Conservation (phyloP, 2,888 invertebrate genomes). For the Balanococcus diminutus region DNA sequence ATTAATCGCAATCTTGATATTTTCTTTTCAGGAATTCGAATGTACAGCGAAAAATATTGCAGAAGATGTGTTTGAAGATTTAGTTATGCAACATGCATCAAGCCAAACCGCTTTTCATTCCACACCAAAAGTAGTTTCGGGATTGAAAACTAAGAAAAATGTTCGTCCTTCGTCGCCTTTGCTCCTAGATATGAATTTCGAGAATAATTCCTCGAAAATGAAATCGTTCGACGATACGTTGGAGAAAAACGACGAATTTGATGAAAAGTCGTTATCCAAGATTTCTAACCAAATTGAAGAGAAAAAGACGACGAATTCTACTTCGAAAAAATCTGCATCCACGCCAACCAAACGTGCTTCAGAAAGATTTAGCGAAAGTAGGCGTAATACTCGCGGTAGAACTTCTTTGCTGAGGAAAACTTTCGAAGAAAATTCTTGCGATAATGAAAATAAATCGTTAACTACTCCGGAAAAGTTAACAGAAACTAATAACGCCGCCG, state of each 20-base stretch:
- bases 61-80: neutral
- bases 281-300: neutral
- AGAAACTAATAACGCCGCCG: neutral
- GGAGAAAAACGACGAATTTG: neutral
- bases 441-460: neutral
- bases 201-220: neutral
- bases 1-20: neutral
- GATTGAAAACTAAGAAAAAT: neutral
- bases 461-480: conserved; percentile 40
- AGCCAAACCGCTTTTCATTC: neutral
- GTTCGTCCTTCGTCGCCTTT: neutral
- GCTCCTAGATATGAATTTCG: neutral
- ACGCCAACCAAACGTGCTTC: neutral
- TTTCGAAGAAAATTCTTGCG: conserved; percentile 9
- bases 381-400: conserved; percentile 27
- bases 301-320: neutral
- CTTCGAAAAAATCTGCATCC: neutral
- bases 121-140: neutral
- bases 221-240: neutral
- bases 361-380: neutral
- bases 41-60: neutral
- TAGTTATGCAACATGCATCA: neutral
- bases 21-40: neutral
- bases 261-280: neutral
- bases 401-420: neutral